These are phyloP conservation scores for Puntigrus tetrazona DNA, from an alignment of 2,113 vertebrate genomes.

Conservation along the genomic window DNA sequence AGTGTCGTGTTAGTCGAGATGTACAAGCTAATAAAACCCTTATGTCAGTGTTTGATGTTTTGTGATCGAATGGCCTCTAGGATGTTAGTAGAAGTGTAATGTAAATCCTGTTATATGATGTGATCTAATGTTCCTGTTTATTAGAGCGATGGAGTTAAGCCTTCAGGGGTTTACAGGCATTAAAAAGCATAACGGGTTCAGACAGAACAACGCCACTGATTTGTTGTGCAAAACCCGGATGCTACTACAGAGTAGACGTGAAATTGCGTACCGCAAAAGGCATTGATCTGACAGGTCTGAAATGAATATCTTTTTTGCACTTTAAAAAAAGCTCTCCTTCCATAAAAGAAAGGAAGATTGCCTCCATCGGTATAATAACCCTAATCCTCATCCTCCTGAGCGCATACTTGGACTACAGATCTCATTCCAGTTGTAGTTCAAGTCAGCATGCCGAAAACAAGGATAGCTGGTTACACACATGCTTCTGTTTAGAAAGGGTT, in stretches of 20 bases:
- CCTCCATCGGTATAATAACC: conserved; percentile 32
- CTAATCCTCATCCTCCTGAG: conserved; percentile 43
- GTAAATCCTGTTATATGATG: neutral
- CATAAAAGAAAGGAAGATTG: neutral
- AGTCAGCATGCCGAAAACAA: neutral
- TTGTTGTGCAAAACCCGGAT: neutral
- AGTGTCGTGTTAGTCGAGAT: neutral
- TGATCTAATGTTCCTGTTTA: neutral
- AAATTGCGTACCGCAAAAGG: neutral
- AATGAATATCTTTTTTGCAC: neutral
- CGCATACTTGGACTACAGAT: neutral
- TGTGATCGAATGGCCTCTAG: neutral
- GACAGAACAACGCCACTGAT: neutral
- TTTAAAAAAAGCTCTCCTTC: neutral
- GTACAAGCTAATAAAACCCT: neutral
- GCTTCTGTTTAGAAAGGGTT: neutral
- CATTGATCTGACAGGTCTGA: neutral
- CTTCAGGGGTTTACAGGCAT: neutral
- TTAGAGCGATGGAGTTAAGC: neutral
- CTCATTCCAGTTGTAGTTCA: neutral
- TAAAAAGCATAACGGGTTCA: neutral
- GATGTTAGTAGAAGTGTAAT: conserved; percentile 10
- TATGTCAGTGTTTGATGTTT: neutral
- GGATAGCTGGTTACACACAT: neutral
- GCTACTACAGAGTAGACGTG: neutral